phyloP scores from a whole-genome alignment of 2,113 vertebrate species.

The Calidris pygmaea region DNA sequence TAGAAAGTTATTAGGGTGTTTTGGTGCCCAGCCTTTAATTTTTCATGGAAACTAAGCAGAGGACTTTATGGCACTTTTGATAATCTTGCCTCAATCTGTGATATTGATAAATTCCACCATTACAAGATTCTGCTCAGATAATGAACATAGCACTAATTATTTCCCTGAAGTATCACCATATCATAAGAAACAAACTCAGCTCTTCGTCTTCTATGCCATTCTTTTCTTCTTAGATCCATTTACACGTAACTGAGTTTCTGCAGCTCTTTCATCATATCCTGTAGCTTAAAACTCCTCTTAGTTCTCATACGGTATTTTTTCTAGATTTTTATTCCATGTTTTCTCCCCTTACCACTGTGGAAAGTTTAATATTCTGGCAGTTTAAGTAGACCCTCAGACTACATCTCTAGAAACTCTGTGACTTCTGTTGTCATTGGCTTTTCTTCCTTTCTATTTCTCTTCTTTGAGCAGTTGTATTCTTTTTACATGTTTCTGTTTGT shows the following conservation, averaged over 20 bases:
- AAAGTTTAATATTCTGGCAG: slow-evolving; percentile 3
- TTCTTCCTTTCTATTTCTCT: not conserved
- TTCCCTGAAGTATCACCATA: not conserved
- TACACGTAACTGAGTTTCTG: not conserved
- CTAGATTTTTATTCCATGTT: not conserved
- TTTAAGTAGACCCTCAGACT: not conserved
- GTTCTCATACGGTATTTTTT: not conserved
- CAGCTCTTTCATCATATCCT: not conserved
- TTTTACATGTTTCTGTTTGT: not conserved
- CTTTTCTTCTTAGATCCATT: not conserved
- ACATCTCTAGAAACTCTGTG: not conserved
- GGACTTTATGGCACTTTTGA: not conserved
- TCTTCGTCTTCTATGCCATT: not conserved
- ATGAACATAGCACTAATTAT: not conserved
- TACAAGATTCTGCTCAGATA: not conserved
- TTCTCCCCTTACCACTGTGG: not conserved
- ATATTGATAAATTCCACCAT: not conserved
- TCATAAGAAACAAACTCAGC: not conserved
- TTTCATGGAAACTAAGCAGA: not conserved
- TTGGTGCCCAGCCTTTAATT: not conserved
- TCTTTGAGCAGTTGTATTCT: not conserved
- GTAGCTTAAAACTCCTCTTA: not conserved
- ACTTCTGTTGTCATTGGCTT: not conserved
- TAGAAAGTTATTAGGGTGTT: not conserved
- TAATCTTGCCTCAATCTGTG: not conserved